These are phyloP conservation scores for Doryteuthis pealeii DNA, from an alignment of 1,140 invertebrate species.

Conservation along the genomic window DNA sequence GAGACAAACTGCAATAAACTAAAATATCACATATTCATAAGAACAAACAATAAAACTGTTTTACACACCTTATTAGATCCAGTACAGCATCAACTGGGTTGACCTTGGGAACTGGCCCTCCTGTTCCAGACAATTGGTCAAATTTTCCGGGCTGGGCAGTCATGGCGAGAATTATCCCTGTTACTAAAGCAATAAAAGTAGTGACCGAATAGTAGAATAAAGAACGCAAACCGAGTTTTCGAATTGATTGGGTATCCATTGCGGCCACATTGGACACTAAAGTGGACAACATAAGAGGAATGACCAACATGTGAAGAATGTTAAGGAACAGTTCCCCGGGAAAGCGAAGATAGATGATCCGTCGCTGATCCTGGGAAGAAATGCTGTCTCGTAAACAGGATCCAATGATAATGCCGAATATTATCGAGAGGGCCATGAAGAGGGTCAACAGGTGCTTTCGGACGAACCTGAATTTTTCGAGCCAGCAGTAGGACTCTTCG, in stretches of 20 bases:
- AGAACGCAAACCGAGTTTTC: not conserved
- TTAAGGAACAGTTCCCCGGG: not conserved
- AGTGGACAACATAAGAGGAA: not conserved
- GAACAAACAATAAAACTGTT: not conserved
- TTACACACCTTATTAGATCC: not conserved
- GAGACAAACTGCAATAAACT: not conserved
- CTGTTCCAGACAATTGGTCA: not conserved
- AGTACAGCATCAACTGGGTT: not conserved
- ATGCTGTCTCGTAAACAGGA: not conserved
- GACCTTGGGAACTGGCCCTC: not conserved
- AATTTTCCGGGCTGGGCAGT: not conserved
- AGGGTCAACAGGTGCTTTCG: too few relatives aligned
- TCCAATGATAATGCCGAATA: not conserved
- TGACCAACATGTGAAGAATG: not conserved
- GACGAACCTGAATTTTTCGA: too few relatives aligned
- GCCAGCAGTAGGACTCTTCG: too few relatives aligned
- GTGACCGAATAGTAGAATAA: not conserved
- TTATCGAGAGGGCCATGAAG: not conserved
- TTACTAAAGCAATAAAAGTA: not conserved
- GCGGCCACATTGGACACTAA: not conserved
- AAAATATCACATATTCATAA: not conserved
- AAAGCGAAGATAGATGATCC: not conserved
- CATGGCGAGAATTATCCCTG: not conserved
- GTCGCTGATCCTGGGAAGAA: not conserved
- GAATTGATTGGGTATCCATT: not conserved